phyloP scores from a whole-genome alignment of 2,113 vertebrate genomes.

The Alectura lathami region DNA sequence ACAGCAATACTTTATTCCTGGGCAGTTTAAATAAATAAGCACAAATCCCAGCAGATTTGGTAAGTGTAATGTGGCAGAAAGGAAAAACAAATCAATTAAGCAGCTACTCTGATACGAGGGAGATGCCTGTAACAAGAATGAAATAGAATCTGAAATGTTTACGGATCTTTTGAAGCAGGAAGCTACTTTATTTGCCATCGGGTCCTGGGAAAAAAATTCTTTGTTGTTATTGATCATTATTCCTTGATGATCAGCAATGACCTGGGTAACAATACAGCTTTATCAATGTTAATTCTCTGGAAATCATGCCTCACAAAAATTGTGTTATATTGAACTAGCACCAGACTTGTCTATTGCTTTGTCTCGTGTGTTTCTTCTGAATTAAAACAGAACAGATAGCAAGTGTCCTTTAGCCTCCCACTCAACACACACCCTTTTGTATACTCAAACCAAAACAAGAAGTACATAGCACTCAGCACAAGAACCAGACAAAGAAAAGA shows the following conservation, averaged over 20 bases:
- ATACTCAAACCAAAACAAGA: background rate
- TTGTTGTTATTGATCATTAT: background rate
- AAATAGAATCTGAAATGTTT: background rate
- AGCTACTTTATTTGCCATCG: background rate
- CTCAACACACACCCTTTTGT: background rate
- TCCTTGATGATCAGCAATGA: background rate
- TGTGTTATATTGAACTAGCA: background rate
- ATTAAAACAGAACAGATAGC: background rate
- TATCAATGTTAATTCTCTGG: background rate
- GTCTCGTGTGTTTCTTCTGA: background rate
- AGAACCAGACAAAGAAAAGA: background rate
- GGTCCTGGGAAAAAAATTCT: background rate
- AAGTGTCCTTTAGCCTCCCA: background rate
- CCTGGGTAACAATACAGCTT: background rate
- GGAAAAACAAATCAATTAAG: slow-evolving; percentile 24
- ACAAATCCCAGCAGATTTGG: background rate
- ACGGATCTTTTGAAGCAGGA: background rate
- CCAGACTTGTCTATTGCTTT: background rate
- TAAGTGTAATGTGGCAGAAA: background rate
- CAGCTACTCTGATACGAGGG: background rate
- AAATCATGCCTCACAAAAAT: background rate
- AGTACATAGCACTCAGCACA: background rate
- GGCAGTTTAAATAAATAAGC: slow-evolving; percentile 2
- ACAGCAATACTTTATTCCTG: background rate
- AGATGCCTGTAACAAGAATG: background rate